phyloP scores from a whole-genome alignment of 1,140 invertebrate species.

The Cydia amplana region DNA sequence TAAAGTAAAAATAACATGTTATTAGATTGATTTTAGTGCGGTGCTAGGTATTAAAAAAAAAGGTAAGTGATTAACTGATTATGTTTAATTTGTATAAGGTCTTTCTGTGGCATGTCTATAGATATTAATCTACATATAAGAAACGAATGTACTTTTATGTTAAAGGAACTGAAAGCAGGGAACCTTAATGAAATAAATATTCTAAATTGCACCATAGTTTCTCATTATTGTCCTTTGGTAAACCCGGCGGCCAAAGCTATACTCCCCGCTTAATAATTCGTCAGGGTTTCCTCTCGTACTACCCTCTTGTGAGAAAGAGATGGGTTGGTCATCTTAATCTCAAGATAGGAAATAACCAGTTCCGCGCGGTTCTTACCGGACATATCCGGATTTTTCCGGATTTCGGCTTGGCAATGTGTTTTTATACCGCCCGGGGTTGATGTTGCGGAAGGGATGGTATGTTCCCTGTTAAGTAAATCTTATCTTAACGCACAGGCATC shows the following conservation, averaged over 20 bases:
- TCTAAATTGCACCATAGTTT: not conserved
- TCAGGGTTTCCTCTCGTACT: not conserved
- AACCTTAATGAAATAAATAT: too few relatives aligned
- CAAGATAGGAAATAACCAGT: constrained; percentile 62
- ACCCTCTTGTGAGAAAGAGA: constrained; percentile 36
- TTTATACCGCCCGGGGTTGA: constrained; percentile 23
- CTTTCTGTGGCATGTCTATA: too few relatives aligned
- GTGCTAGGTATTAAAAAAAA: too few relatives aligned
- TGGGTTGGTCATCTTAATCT: constrained; percentile 49
- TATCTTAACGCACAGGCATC: constrained; percentile 18
- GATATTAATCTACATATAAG: too few relatives aligned
- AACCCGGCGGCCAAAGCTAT: not conserved
- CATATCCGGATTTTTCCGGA: constrained; percentile 62
- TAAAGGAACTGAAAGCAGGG: too few relatives aligned
- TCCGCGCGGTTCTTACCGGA: constrained; percentile 52
- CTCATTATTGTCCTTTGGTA: not conserved
- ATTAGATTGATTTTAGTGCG: too few relatives aligned
- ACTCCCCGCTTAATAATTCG: not conserved
- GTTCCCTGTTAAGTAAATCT: constrained; percentile 32
- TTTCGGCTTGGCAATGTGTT: constrained; percentile 38
- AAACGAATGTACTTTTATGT: too few relatives aligned
- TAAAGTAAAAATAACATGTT: not conserved
- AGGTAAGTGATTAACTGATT: too few relatives aligned
- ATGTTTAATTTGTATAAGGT: too few relatives aligned
- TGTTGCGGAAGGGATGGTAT: constrained; percentile 27